Evolutionary conservation across 1,140 invertebrate genomes (phyloP).

Genomic region (Metopolophium dirhodum): DNA sequence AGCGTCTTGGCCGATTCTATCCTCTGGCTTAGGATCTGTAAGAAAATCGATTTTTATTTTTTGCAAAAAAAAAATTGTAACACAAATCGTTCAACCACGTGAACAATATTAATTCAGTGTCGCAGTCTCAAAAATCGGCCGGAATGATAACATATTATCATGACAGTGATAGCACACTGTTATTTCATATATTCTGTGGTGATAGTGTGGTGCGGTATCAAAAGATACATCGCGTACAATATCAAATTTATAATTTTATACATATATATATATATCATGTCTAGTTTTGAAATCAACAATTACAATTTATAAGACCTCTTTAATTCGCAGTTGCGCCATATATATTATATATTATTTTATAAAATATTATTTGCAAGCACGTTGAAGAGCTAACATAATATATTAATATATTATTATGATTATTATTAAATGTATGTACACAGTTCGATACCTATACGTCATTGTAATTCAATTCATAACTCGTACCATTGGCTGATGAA

Average conservation of each 20-base stretch:
- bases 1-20: constrained; percentile 57
- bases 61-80: too few relatives aligned
- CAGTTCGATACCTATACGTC: background rate
- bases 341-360: background rate
- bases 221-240: background rate
- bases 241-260: background rate
- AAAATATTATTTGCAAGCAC: background rate
- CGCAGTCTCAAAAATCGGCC: background rate
- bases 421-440: background rate
- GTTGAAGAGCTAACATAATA: background rate
- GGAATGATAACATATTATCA: background rate
- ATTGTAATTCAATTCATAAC: constrained; percentile 13
- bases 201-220: background rate
- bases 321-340: background rate
- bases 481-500: background rate
- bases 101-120: background rate
- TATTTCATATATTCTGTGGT: too few relatives aligned
- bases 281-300: background rate
- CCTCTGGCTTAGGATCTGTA: constrained; percentile 54
- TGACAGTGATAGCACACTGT: too few relatives aligned
- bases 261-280: too few relatives aligned
- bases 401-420: background rate
- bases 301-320: background rate
- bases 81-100: background rate
- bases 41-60: background rate